Percentiles rank a stretch among this genome's conserved stretches.
phyloP scores from a whole-genome alignment of 2,888 invertebrate species.

The Brenthis daphne region DNA sequence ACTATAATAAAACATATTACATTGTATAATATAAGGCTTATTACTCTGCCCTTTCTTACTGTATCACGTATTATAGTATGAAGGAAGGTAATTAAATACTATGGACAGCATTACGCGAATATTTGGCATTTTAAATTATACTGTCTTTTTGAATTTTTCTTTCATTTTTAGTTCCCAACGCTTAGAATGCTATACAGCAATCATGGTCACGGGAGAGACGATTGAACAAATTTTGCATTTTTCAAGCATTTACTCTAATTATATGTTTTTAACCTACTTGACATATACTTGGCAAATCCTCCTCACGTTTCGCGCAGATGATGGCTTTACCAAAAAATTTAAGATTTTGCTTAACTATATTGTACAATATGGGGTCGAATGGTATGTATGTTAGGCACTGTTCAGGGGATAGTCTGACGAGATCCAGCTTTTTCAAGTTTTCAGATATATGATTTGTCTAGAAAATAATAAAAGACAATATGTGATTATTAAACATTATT shows the following conservation, averaged over 20 bases:
- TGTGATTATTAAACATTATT: neutral
- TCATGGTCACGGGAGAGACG: too few species aligned
- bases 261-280: conserved; percentile 20
- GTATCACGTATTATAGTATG: too few species aligned
- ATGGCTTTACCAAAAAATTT: conserved; percentile 19
- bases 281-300: conserved; percentile 28
- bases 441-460: conserved; percentile 29
- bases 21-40: too few species aligned
- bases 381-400: conserved; percentile 36
- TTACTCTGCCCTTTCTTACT: too few species aligned
- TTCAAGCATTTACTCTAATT: neutral
- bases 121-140: too few species aligned
- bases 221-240: neutral
- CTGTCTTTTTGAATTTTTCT: too few species aligned
- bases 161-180: too few species aligned
- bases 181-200: too few species aligned
- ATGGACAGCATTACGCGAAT: too few species aligned
- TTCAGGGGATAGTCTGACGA: conserved; percentile 27
- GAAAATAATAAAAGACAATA: neutral
- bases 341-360: conserved; percentile 7
- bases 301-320: conserved; percentile 30
- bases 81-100: too few species aligned
- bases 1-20: too few species aligned
- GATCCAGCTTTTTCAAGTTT: conserved; percentile 34
- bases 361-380: too few species aligned